These are phyloP conservation scores for Calameuta filiformis DNA, from an alignment of 2,888 invertebrate species.

Conservation along the genomic window DNA sequence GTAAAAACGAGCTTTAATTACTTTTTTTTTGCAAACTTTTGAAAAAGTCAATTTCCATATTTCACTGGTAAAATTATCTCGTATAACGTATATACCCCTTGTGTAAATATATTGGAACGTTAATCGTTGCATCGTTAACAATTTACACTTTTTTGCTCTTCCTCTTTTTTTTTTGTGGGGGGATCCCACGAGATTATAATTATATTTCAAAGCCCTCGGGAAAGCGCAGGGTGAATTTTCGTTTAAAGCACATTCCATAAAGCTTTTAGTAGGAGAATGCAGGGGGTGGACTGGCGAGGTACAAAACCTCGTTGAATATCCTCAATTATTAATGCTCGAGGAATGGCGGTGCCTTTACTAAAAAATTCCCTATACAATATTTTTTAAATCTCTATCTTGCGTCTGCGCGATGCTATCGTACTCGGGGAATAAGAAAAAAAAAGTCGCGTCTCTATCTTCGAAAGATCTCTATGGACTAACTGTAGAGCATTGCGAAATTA, in stretches of 20 bases:
- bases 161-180: background rate
- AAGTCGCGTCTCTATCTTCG: background rate
- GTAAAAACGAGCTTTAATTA: background rate
- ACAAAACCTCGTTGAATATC: background rate
- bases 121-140: slow-evolving; percentile 10
- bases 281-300: background rate
- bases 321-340: slow-evolving; percentile 1
- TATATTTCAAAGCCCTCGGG: slow-evolving; percentile 5
- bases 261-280: slow-evolving; percentile 2
- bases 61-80: background rate
- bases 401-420: background rate
- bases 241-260: slow-evolving; percentile 5
- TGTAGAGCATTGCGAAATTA: background rate
- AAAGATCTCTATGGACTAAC: background rate
- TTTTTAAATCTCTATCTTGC: background rate
- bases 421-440: background rate
- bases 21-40: background rate
- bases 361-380: background rate
- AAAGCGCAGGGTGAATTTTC: background rate
- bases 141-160: background rate
- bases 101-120: background rate
- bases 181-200: background rate
- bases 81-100: background rate
- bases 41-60: background rate
- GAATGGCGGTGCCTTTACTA: background rate